Conservation (phyloP, 2,888 invertebrate genomes). For the Cecidostiba fungosa region DNA sequence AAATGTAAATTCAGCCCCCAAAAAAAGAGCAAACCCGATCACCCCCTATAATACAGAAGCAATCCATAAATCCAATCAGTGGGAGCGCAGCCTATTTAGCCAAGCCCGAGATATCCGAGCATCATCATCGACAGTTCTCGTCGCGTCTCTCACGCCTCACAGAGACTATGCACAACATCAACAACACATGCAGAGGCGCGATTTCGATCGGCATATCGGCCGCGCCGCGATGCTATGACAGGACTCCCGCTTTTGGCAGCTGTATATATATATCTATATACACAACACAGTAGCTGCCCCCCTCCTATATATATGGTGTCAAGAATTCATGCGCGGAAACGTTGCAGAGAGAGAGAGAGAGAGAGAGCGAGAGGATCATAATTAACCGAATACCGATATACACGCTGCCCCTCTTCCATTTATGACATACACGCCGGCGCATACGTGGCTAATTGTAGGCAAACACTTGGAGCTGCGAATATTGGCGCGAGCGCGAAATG, state of each 20-base stretch:
- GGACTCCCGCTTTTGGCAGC: conserved; percentile 78
- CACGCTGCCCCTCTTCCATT: not conserved
- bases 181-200: not conserved
- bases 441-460: conserved; percentile 75
- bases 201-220: conserved; percentile 10
- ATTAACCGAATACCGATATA: conserved; percentile 79
- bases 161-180: not conserved
- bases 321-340: conserved; percentile 77
- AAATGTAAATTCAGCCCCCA: not conserved
- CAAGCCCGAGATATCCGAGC: not conserved
- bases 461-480: not conserved
- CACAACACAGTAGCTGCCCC: conserved; percentile 74
- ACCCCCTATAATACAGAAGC: not conserved
- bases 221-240: conserved; percentile 72
- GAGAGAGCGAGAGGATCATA: conserved; percentile 73
- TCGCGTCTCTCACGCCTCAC: not conserved
- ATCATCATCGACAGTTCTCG: not conserved
- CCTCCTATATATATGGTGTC: conserved; percentile 72
- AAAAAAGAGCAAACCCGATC: no score
- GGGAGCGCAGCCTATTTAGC: conserved; percentile 8
- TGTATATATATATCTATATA: no score
- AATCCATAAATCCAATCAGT: conserved; percentile 14
- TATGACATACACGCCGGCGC: conserved; percentile 68
- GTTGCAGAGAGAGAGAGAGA: conserved; percentile 22
- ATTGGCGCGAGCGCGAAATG: conserved; percentile 17